A percentile compares a stretch with the other conserved stretches of the same genome.
Evolutionary conservation across 2,888 invertebrate genomes (phyloP).

Genomic region (Parnassius orleans): DNA sequence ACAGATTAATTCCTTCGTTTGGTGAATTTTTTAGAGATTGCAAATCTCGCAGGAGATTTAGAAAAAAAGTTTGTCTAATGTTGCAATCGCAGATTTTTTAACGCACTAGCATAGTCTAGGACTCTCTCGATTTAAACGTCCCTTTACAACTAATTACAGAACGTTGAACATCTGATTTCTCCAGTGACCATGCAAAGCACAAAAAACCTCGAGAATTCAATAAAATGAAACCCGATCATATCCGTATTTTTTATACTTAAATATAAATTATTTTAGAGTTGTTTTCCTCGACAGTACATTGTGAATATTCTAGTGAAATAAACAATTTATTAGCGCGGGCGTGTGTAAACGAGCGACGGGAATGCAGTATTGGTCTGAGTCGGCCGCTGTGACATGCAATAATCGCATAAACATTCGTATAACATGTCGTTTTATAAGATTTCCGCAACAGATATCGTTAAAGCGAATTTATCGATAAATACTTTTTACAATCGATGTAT

Average conservation of each 20-base stretch:
- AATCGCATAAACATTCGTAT: slow-evolving; percentile 19
- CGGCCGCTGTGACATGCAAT: slow-evolving; percentile 7
- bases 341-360: slow-evolving; percentile 25
- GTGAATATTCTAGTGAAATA: slow-evolving; percentile 16
- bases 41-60: no score
- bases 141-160: no score
- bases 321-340: slow-evolving; percentile 24
- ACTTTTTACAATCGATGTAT: slow-evolving; percentile 13
- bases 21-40: no score
- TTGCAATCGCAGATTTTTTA: no score
- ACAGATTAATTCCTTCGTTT: no score
- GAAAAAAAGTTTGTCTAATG: no score
- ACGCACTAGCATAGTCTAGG: no score
- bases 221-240: no score
- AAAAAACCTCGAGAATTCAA: no score
- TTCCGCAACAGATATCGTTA: slow-evolving; percentile 17
- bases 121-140: no score
- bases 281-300: slow-evolving; percentile 11
- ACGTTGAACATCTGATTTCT: no score
- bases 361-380: slow-evolving; percentile 10
- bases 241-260: background rate
- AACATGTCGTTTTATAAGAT: slow-evolving; percentile 10
- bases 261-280: background rate
- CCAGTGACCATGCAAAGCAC: no score
- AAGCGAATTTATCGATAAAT: slow-evolving; percentile 18